Evolutionary conservation across 2,797 vertebrate genomes (phyloP).

Genomic region (Borostomias antarcticus): DNA sequence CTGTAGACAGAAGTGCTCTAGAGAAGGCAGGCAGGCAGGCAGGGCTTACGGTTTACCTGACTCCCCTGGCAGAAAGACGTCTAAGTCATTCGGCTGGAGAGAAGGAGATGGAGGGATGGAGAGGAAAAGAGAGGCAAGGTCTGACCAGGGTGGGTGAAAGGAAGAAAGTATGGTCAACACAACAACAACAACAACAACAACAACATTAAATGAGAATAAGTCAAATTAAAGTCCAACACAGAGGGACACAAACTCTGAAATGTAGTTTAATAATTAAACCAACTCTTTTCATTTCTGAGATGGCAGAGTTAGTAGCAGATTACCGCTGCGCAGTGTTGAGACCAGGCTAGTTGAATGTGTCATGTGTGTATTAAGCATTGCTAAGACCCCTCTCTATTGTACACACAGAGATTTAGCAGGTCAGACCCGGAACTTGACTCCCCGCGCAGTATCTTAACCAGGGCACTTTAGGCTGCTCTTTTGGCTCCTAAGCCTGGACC

Average conservation of each 20-base stretch:
- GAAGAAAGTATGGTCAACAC: conserved; percentile 16
- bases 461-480: conserved; percentile 64
- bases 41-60: conserved; percentile 69
- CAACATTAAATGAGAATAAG: conserved; percentile 29
- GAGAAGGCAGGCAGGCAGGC: conserved; percentile 19
- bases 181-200: conserved; percentile 22
- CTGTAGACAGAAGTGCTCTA: not conserved
- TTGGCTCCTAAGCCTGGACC: conserved; percentile 67
- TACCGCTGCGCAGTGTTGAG: not conserved
- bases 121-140: conserved; percentile 72
- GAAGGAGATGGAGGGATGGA: conserved; percentile 69
- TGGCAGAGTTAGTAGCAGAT: not conserved
- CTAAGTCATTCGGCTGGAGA: conserved; percentile 71
- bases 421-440: conserved; percentile 39
- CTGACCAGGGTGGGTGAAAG: conserved; percentile 55
- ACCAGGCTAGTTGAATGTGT: conserved; percentile 22
- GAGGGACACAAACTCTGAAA: not conserved
- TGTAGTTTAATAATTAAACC: conserved; percentile 1
- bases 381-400: conserved; percentile 35
- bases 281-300: not conserved
- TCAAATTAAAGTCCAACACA: conserved; percentile 3
- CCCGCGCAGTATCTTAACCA: conserved; percentile 48
- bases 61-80: conserved; percentile 64
- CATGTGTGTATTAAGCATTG: conserved; percentile 40
- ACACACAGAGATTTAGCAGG: conserved; percentile 51